Evolutionary conservation across 2,888 invertebrate genomes (phyloP).

Genomic region (Lepidonotus clava): DNA sequence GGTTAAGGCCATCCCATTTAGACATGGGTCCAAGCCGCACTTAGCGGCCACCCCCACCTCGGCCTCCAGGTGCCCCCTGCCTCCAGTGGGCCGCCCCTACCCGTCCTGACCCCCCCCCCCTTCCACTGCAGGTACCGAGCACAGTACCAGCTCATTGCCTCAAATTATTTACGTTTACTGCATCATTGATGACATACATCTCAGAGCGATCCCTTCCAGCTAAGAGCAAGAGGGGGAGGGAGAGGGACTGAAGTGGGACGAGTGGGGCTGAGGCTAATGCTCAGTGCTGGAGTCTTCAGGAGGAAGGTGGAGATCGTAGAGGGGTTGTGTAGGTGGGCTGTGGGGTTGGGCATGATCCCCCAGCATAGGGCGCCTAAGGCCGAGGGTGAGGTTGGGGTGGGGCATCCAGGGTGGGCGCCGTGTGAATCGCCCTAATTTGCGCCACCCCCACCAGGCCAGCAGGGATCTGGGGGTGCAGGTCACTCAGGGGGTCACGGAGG

Average conservation of each 20-base stretch:
- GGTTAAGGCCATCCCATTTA: too few species aligned
- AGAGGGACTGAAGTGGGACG: not conserved
- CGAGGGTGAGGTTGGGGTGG: not conserved
- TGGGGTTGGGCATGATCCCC: not conserved
- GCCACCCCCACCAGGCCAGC: not conserved
- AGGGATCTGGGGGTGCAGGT: too few species aligned
- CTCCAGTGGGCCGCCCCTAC: too few species aligned
- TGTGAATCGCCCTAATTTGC: not conserved
- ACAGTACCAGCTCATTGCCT: constrained; percentile 38
- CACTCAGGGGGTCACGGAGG: too few species aligned
- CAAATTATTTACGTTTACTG: constrained; percentile 39
- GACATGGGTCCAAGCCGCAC: too few species aligned
- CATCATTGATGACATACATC: constrained; percentile 9
- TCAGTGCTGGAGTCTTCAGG: too few species aligned
- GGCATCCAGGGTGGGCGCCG: not conserved
- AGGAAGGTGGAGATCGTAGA: not conserved
- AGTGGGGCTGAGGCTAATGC: not conserved
- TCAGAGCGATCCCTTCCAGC: not conserved
- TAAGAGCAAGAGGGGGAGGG: not conserved
- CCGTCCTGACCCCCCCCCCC: too few species aligned
- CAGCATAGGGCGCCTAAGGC: not conserved
- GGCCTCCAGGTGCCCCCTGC: too few species aligned
- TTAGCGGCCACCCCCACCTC: too few species aligned
- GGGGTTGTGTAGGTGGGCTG: not conserved
- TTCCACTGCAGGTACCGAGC: too few species aligned